Evolutionary conservation across 2,113 vertebrate genomes (phyloP), one percentile per base, ranked within the genome.

Genomic region (Oreotrochilus melanogaster): DNA sequence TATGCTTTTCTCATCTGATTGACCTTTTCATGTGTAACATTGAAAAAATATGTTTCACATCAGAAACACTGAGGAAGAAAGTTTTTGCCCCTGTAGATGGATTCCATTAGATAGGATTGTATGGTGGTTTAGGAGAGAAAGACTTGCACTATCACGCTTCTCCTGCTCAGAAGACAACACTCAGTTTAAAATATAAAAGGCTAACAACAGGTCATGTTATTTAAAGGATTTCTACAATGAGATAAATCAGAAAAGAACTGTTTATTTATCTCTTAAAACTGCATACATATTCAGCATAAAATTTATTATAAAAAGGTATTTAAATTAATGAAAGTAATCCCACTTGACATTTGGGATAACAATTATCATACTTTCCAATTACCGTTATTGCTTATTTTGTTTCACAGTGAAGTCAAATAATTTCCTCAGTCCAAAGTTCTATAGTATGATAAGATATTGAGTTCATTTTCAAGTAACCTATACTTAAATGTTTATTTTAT

Each of bases 291-390:
- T 48, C 39, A 87, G 33, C 31, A 88, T 51, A 85, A 86, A 91
- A 95, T 69, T 22, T 43, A 81, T 48, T 53, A 82, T 45, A 57
- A 93, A 93, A 93, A 80, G 25, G 37, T 89, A 74, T 88, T 94
- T 89, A 73, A 89, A 91, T 81, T 86, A 94, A 89, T 87, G 43
- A 56, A 85, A 78, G 28, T 65, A 85, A 92, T 82, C 39, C 47
- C 84, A 89, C 91, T 92, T 93, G 84, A 89, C 87, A 95, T 91
- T 96, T 93, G 45, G n/a, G 48, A 91, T 78, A 93, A 95, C 88
- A 89, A 89, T 91, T 89, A 92, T 69, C 48, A 48, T 60, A 43
- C 39, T 85, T 89, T 67, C 56, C 48, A 88, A 88, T 89, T 94
- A 92, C 65, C 48, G 51, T 89, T 92, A 81, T 25, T 75, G 70